Percentiles rank a stretch among this genome's conserved stretches.
Evolutionary conservation across 2,888 invertebrate species (phyloP).

Genomic region (Eupelmus urozonus): DNA sequence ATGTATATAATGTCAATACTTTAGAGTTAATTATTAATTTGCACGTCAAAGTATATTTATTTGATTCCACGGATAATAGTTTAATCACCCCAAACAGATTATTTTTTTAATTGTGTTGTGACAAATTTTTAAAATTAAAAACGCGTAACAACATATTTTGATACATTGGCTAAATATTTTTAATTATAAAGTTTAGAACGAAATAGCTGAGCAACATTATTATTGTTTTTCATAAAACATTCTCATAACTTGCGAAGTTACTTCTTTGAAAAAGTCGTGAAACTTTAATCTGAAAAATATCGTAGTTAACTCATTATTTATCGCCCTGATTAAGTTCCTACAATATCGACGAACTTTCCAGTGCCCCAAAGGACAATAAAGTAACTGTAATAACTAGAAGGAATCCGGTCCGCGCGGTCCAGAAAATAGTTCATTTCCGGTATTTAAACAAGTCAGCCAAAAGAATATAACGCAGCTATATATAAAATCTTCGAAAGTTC

Average conservation of each 20-base stretch:
- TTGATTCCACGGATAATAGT: no score
- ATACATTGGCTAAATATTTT: no score
- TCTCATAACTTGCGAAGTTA: not conserved
- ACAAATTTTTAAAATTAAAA: no score
- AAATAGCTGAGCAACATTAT: no score
- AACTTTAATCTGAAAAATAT: constrained; percentile 36
- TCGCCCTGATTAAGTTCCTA: constrained; percentile 21
- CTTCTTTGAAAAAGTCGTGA: constrained; percentile 21
- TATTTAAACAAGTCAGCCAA: constrained; percentile 40
- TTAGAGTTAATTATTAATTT: no score
- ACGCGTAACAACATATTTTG: no score
- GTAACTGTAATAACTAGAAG: constrained; percentile 46
- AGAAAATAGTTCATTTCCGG: constrained; percentile 38
- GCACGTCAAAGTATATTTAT: no score
- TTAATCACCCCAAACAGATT: no score
- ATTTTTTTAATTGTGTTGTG: no score
- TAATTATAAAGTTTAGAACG: no score
- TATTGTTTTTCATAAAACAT: no score
- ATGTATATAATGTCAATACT: no score
- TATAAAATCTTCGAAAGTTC: constrained; percentile 25
- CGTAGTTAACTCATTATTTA: constrained; percentile 31
- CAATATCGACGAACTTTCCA: constrained; percentile 31
- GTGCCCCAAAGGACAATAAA: constrained; percentile 17
- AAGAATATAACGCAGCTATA: not conserved
- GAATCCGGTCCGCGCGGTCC: constrained; percentile 3